These are phyloP conservation scores for Acanthornis magna DNA, from an alignment of 2,797 vertebrate genomes.

Conservation along the genomic window DNA sequence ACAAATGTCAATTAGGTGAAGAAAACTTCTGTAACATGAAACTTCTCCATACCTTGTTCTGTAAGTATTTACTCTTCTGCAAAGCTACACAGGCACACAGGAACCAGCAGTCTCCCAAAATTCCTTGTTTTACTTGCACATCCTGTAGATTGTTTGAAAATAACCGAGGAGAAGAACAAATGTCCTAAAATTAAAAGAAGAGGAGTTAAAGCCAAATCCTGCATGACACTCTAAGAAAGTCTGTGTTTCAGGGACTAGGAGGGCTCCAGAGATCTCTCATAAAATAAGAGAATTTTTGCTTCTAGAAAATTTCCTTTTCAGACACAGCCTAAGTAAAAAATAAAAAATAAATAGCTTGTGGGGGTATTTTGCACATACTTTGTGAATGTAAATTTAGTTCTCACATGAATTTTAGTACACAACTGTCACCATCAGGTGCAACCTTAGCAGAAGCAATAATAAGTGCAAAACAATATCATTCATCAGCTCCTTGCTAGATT, in stretches of 20 bases:
- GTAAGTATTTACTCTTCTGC: conserved; percentile 82
- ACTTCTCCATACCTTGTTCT: conserved; percentile 82
- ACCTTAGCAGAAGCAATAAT: neutral
- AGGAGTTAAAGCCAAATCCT: neutral
- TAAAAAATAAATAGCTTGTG: neutral
- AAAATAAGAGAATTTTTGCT: neutral
- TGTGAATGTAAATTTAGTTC: neutral
- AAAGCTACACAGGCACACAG: conserved; percentile 91
- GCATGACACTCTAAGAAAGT: neutral
- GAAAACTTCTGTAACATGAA: neutral
- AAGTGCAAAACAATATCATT: neutral
- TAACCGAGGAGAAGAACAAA: conserved; percentile 82
- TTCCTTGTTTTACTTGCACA: conserved; percentile 89
- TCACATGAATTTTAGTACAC: neutral
- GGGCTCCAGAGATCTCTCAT: neutral
- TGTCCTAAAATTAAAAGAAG: conserved; percentile 79
- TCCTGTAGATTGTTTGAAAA: conserved; percentile 79
- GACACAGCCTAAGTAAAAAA: neutral
- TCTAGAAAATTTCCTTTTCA: neutral
- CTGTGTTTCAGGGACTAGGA: neutral
- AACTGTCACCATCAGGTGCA: neutral
- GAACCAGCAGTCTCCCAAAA: conserved; percentile 97
- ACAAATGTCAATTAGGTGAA: neutral
- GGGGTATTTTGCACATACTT: neutral
- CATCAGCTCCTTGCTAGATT: neutral